These are phyloP conservation scores for Plecturocebus donacophilus DNA, from an alignment of 2,113 vertebrate genomes.

Conservation along the genomic window DNA sequence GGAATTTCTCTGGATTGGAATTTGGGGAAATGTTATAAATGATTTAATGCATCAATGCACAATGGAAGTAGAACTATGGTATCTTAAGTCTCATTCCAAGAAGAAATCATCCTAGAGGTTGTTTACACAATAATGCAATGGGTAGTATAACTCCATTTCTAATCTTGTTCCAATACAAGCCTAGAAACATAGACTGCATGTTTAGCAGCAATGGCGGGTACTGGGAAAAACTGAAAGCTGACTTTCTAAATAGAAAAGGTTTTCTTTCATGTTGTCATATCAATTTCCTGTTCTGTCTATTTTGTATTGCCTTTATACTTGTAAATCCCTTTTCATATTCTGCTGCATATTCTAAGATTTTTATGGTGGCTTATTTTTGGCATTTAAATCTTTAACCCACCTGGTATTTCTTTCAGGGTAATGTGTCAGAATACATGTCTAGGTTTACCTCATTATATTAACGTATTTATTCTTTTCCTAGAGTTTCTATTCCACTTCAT, in stretches of 20 bases:
- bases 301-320: background rate
- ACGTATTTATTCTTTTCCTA: background rate
- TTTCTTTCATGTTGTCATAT: background rate
- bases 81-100: background rate
- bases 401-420: background rate
- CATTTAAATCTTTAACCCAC: background rate
- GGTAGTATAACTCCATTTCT: background rate
- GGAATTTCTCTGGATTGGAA: background rate
- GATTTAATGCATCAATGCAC: background rate
- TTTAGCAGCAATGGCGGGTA: background rate
- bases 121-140: rapidly evolving
- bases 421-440: background rate
- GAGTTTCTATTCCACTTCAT: background rate
- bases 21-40: background rate
- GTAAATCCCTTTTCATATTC: background rate
- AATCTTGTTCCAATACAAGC: background rate
- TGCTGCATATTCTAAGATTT: background rate
- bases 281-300: background rate
- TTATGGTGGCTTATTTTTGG: background rate
- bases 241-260: background rate
- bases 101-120: background rate
- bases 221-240: background rate
- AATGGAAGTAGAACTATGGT: rapidly evolving
- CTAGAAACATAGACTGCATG: background rate
- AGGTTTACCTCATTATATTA: background rate